Conservation (phyloP, 2,797 vertebrate genomes). For the Chrysocyon brachyurus region DNA sequence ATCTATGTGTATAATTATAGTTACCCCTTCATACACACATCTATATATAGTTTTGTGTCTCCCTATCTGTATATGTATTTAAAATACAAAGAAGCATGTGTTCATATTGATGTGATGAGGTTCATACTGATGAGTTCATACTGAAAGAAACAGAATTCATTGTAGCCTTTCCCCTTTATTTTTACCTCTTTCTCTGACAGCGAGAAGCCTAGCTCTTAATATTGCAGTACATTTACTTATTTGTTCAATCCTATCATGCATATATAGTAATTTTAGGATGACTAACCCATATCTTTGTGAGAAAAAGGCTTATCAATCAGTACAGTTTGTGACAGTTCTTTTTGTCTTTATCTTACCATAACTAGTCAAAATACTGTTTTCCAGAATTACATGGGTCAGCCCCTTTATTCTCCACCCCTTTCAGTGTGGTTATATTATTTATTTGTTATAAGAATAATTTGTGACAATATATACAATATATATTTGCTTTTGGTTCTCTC, state of each 20-base stretch:
- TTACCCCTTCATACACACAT: not conserved
- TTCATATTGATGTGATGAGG: not conserved
- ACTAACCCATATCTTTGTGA: not conserved
- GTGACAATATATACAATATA: not conserved
- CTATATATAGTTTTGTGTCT: not conserved
- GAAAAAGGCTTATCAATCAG: not conserved
- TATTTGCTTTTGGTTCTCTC: not conserved
- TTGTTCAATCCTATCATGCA: not conserved
- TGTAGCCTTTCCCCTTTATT: not conserved
- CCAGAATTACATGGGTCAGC: not conserved
- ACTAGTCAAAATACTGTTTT: not conserved
- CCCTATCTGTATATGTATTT: not conserved
- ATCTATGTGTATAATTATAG: not conserved
- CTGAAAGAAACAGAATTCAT: not conserved
- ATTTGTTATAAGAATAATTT: not conserved
- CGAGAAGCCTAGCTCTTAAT: not conserved
- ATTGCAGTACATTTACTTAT: not conserved
- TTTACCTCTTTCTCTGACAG: conserved; percentile 29
- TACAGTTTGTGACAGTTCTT: not conserved
- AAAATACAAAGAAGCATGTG: not conserved
- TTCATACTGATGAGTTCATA: not conserved
- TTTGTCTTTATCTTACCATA: not conserved
- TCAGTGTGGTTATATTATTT: not conserved
- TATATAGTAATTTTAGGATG: conserved; percentile 15
- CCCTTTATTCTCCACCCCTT: not conserved